A percentile compares a stretch with the other conserved stretches of the same genome.
Conservation (phyloP, 1,140 invertebrate species). For the Globodera ellingtonae region DNA sequence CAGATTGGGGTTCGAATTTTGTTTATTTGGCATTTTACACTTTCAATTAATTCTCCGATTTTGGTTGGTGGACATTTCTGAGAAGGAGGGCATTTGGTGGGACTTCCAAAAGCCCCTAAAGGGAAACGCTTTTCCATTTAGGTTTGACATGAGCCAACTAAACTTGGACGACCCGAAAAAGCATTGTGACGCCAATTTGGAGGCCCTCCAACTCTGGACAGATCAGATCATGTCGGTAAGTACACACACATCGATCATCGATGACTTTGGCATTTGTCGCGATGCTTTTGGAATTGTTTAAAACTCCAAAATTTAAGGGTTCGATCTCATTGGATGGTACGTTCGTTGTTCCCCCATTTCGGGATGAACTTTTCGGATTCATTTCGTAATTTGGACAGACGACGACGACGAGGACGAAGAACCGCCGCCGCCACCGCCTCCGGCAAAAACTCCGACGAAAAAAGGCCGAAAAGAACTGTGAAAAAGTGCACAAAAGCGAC, state of each 20-base stretch:
- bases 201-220: slow-evolving; percentile 63
- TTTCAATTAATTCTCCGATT: not conserved
- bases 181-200: slow-evolving; percentile 62
- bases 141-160: slow-evolving; percentile 63
- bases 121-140: not conserved
- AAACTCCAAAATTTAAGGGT: slow-evolving; percentile 32
- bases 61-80: slow-evolving; percentile 62
- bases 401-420: slow-evolving; percentile 58
- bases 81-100: slow-evolving; percentile 64
- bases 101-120: not conserved
- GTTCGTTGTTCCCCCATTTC: not conserved
- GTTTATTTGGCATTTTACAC: not conserved
- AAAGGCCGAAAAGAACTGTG: slow-evolving; percentile 38
- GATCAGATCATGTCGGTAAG: slow-evolving; percentile 60
- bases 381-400: slow-evolving; percentile 16
- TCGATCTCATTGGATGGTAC: slow-evolving; percentile 61
- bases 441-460: slow-evolving; percentile 43
- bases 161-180: slow-evolving; percentile 65
- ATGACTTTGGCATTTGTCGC: not conserved
- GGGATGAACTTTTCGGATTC: not conserved
- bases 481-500: slow-evolving; percentile 7
- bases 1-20: slow-evolving; percentile 50
- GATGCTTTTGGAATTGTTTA: not conserved
- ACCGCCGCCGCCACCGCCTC: slow-evolving; percentile 48
- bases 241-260: not conserved